Evolutionary conservation across 2,888 invertebrate genomes (phyloP), one percentile per base, ranked within the genome.

Genomic region (Diarsia brunnea): DNA sequence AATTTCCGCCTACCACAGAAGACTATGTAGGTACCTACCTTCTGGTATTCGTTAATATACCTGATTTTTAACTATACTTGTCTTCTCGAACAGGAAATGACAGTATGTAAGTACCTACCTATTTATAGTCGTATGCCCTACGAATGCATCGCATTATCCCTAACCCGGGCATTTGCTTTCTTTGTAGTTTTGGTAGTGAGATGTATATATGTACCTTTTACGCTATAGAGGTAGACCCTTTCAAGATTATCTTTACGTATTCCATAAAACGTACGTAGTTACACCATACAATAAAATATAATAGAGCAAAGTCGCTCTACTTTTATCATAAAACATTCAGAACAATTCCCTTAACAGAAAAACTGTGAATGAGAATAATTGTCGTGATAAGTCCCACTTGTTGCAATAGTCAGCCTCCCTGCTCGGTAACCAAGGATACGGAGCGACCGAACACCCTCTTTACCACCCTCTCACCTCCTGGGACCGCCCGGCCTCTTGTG

Each of bases 401-500:
- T 95, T 95, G 95, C 95, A 92, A 92, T 87, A 88, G 86, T 89
- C 88, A 89, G 88, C 90, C 86, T 87, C 87, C 87, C 89, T 87
- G 79, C 79, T 70, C 69, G 45, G 95, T 95, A 90, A 87, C 94
- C 91, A 95, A 94, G 90, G 92, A 88, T 87, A 95, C 94, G 87
- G 87, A 79, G 83, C 90, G 91, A 85, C 64, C 89, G 80, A 70
- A 84, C 85, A 80, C 82, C 82, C 77, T 63, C 73, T 66, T 73
- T 55, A 65, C 87, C 86, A 71, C 90, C 88, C 70, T 68, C 81
- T 71, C 82, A 78, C 72, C 78, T 72, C 82, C 82, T 24, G 31
- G 31, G 8, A 49, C 19, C 79, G 60, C 86, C 89, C 78, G 77
- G 79, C 82, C 91, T 91, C 92, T 92, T 92, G 90, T 92, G 91